Conservation (phyloP, 2,113 vertebrate species). For the Cynoglossus semilaevis region DNA sequence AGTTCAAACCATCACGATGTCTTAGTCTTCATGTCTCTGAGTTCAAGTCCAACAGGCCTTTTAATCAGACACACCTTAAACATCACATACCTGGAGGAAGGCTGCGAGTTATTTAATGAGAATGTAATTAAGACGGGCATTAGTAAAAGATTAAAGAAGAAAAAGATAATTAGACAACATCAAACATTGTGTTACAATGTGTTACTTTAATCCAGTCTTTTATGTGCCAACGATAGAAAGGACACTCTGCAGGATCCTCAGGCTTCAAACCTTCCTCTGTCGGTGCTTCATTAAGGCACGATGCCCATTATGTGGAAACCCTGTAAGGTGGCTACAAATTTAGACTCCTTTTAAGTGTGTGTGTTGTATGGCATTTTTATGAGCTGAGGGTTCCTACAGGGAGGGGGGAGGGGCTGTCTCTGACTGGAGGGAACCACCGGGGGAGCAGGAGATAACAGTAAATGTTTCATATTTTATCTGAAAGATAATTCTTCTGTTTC, state of each 20-base stretch:
- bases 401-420: constrained; percentile 41
- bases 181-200: too few relatives aligned
- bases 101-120: too few relatives aligned
- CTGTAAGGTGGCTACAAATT: constrained; percentile 34
- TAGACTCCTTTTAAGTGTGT: constrained; percentile 52
- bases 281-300: constrained; percentile 4
- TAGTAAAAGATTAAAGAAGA: too few relatives aligned
- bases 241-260: constrained; percentile 21
- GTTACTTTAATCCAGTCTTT: too few relatives aligned
- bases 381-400: constrained; percentile 34
- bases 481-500: constrained; percentile 37
- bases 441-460: constrained; percentile 36
- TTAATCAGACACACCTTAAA: too few relatives aligned
- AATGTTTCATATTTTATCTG: constrained; percentile 42
- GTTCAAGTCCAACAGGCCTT: too few relatives aligned
- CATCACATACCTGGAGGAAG: too few relatives aligned
- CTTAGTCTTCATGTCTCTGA: too few relatives aligned
- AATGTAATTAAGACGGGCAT: too few relatives aligned
- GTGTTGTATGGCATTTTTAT: constrained; percentile 27
- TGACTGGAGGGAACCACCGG: constrained; percentile 43
- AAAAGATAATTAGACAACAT: too few relatives aligned
- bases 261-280: constrained; percentile 25
- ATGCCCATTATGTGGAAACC: constrained; percentile 23
- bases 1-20: too few relatives aligned
- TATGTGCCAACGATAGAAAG: background rate